These are phyloP conservation scores for Formica exsecta DNA, from an alignment of 1,140 invertebrate genomes.

Conservation along the genomic window DNA sequence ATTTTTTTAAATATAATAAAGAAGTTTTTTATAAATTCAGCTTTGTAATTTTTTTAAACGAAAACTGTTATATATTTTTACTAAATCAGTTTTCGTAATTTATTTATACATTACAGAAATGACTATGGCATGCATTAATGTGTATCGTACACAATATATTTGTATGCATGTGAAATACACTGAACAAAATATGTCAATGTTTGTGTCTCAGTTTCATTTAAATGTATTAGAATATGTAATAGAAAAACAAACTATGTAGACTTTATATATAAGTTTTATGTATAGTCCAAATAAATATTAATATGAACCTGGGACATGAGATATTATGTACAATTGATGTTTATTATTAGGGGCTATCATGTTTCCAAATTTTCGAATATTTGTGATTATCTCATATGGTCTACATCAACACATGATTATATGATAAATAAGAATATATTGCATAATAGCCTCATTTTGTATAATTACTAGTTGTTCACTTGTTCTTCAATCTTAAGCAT, in stretches of 20 bases:
- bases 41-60: neutral
- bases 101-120: conserved; percentile 35
- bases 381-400: conserved; percentile 22
- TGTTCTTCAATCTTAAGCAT: conserved; percentile 74
- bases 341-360: conserved; percentile 59
- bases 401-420: conserved; percentile 25
- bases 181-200: conserved; percentile 37
- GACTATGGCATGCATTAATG: conserved; percentile 59
- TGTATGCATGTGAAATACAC: conserved; percentile 65
- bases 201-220: conserved; percentile 31
- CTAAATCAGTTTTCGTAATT: conserved; percentile 9
- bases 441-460: conserved; percentile 68
- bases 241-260: neutral
- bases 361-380: conserved; percentile 28
- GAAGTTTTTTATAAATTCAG: conserved; percentile 42
- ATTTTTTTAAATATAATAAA: neutral
- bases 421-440: conserved; percentile 50
- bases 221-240: neutral
- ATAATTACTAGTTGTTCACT: conserved; percentile 55
- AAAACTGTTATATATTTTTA: conserved; percentile 12
- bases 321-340: conserved; percentile 57
- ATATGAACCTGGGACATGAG: conserved; percentile 43
- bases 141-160: conserved; percentile 6
- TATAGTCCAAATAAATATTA: neutral
- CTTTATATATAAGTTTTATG: conserved; percentile 20